Conservation (phyloP, 2,797 vertebrate genomes). For the Silurus aristotelis region DNA sequence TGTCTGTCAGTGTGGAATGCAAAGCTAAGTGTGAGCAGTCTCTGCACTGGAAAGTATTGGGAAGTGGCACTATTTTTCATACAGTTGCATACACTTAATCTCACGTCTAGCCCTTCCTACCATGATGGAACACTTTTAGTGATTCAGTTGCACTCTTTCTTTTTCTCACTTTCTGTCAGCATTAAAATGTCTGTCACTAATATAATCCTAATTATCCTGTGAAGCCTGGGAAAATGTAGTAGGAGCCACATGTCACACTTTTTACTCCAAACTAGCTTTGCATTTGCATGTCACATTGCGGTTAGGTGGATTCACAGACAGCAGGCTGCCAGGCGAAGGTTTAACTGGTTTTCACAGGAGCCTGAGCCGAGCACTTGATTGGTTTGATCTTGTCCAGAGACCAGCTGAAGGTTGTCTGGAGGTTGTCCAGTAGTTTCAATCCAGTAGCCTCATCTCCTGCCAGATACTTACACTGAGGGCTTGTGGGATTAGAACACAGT, state of each 20-base stretch:
- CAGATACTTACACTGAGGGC: constrained; percentile 31
- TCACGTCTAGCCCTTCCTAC: constrained; percentile 75
- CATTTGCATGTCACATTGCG: constrained; percentile 15
- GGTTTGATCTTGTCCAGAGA: constrained; percentile 38
- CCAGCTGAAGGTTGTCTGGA: constrained; percentile 25
- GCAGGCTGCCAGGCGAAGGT: neutral
- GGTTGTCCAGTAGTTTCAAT: constrained; percentile 25
- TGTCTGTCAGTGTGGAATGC: constrained; percentile 48
- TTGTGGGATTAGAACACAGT: constrained; percentile 34
- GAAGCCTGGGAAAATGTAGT: constrained; percentile 49
- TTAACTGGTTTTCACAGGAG: neutral
- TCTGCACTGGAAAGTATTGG: constrained; percentile 61
- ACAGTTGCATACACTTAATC: constrained; percentile 78
- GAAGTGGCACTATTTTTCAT: constrained; percentile 68
- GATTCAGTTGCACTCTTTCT: constrained; percentile 65
- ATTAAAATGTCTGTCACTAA: constrained; percentile 19
- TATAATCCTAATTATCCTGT: constrained; percentile 46
- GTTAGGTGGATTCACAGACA: constrained; percentile 14
- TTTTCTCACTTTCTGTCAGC: neutral
- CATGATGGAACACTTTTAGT: constrained; percentile 78
- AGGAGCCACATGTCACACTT: neutral
- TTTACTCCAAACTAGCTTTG: neutral
- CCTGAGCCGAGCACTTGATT: constrained; percentile 17
- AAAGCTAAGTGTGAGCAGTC: constrained; percentile 34
- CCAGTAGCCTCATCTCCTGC: constrained; percentile 23